Conservation (phyloP, 2,797 vertebrate species). For the Australoheros facetus region DNA sequence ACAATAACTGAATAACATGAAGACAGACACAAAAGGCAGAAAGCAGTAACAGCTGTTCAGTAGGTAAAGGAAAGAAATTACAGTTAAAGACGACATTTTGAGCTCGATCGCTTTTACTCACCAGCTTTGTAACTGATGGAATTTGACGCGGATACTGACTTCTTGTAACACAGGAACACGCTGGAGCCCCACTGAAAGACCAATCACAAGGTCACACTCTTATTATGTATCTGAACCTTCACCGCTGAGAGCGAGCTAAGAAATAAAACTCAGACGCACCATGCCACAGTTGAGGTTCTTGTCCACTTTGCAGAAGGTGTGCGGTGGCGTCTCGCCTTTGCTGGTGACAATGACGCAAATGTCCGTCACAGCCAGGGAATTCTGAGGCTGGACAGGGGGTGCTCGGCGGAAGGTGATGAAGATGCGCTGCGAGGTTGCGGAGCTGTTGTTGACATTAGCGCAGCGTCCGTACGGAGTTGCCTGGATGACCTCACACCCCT, state of each 20-base stretch:
- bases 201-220: background rate
- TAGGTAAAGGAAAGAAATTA: background rate
- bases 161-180: slow-evolving; percentile 98
- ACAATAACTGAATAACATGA: background rate
- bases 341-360: slow-evolving; percentile 95
- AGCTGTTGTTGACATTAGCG: slow-evolving; percentile 99
- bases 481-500: slow-evolving; percentile 94
- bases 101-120: slow-evolving; percentile 74
- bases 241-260: accelerated
- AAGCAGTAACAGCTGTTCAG: background rate
- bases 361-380: slow-evolving; percentile 95
- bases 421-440: slow-evolving; percentile 91
- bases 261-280: slow-evolving; percentile 76
- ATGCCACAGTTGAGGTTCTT: slow-evolving; percentile 98
- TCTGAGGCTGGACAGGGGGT: slow-evolving; percentile 86
- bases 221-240: accelerated
- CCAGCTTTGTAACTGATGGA: slow-evolving; percentile 96
- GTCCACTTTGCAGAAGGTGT: slow-evolving; percentile 98
- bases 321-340: slow-evolving; percentile 96
- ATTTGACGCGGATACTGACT: slow-evolving; percentile 95
- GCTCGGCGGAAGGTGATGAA: slow-evolving; percentile 94
- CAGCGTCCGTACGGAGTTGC: slow-evolving; percentile 97
- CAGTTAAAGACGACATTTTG: background rate
- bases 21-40: accelerated
- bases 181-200: slow-evolving; percentile 95